Evolutionary conservation across 1,140 invertebrate genomes (phyloP).

Genomic region (Pectinophora gossypiella): DNA sequence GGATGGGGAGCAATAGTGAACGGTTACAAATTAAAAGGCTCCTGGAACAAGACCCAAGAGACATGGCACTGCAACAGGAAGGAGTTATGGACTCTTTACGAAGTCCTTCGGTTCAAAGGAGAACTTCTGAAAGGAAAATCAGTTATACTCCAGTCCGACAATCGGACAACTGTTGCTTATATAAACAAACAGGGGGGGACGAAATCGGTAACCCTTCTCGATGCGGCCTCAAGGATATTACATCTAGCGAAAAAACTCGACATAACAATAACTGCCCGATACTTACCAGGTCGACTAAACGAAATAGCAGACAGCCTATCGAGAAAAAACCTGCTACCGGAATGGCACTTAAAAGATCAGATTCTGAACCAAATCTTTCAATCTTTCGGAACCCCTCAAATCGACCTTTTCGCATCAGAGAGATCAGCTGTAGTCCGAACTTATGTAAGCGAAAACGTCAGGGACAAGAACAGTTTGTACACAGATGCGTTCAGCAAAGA

Average conservation of each 20-base stretch:
- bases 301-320: constrained; percentile 31
- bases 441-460: constrained; percentile 24
- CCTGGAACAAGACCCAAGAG: constrained; percentile 22
- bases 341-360: constrained; percentile 25
- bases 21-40: constrained; percentile 10
- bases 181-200: constrained; percentile 45
- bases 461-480: constrained; percentile 20
- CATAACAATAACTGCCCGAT: constrained; percentile 11
- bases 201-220: constrained; percentile 20
- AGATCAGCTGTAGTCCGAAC: constrained; percentile 18
- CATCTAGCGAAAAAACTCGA: not conserved
- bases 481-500: constrained; percentile 28
- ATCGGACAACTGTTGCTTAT: constrained; percentile 37
- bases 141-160: constrained; percentile 46
- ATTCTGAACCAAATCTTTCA: constrained; percentile 18
- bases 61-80: constrained; percentile 37
- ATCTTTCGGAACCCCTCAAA: constrained; percentile 22
- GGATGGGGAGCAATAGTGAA: constrained; percentile 37
- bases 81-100: constrained; percentile 32
- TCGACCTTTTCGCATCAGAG: constrained; percentile 31
- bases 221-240: not conserved
- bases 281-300: constrained; percentile 28
- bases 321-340: constrained; percentile 16
- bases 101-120: constrained; percentile 22
- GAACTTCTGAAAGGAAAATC: constrained; percentile 8